phyloP scores from a whole-genome alignment of 1,140 invertebrate species.

The Trypoxylus dichotomus region DNA sequence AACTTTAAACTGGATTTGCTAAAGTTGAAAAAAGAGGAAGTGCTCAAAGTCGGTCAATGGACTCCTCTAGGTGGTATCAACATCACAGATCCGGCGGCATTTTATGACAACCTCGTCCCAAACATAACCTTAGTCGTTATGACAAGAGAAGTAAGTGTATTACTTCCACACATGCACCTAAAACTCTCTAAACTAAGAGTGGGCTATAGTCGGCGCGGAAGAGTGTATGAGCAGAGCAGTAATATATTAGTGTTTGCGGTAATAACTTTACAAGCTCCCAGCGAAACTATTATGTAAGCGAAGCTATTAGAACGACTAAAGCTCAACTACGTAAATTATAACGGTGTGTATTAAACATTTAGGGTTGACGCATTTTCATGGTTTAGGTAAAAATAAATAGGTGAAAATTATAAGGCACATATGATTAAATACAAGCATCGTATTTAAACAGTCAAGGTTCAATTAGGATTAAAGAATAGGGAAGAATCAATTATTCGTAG shows the following conservation, averaged over 20 bases:
- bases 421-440: too few species aligned
- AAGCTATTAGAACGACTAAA: neutral
- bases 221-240: neutral
- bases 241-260: neutral
- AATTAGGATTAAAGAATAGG: too few species aligned
- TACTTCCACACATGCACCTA: neutral
- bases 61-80: slow-evolving; percentile 71
- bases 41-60: slow-evolving; percentile 83
- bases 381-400: too few species aligned
- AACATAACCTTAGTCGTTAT: slow-evolving; percentile 90
- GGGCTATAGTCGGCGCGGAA: neutral
- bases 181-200: neutral
- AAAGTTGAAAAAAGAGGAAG: slow-evolving; percentile 75
- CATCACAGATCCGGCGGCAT: slow-evolving; percentile 83
- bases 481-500: too few species aligned
- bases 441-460: too few species aligned
- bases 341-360: neutral
- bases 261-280: neutral
- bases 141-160: slow-evolving; percentile 76
- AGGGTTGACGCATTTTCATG: neutral
- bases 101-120: slow-evolving; percentile 76
- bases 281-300: neutral
- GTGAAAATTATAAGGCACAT: too few species aligned
- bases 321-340: neutral
- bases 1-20: slow-evolving; percentile 86